Conservation (phyloP, 1,140 invertebrate species). For the Lucilia cuprina region DNA sequence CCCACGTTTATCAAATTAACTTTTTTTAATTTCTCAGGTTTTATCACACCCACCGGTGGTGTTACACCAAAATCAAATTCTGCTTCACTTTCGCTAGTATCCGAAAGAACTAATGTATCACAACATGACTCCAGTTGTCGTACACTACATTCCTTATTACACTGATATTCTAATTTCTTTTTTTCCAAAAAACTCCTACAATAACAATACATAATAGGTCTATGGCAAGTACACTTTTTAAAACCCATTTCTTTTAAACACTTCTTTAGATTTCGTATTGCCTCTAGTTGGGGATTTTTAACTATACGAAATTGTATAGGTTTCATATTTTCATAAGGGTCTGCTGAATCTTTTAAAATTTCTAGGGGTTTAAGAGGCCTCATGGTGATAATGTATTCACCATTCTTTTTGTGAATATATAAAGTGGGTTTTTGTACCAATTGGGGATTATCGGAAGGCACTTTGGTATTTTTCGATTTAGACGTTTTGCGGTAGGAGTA, state of each 20-base stretch:
- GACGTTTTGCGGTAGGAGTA: slow-evolving; percentile 44
- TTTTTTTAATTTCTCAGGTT: slow-evolving; percentile 46
- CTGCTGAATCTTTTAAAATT: slow-evolving; percentile 42
- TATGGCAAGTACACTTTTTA: slow-evolving; percentile 55
- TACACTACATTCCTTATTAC: slow-evolving; percentile 45
- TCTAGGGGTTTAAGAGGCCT: slow-evolving; percentile 50
- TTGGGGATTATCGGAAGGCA: slow-evolving; percentile 1
- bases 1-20: slow-evolving; percentile 42
- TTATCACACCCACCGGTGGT: slow-evolving; percentile 56
- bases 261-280: slow-evolving; percentile 49
- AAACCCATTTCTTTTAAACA: slow-evolving; percentile 54
- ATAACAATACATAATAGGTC: slow-evolving; percentile 48
- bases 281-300: slow-evolving; percentile 46
- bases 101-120: slow-evolving; percentile 47
- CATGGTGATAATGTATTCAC: slow-evolving; percentile 53
- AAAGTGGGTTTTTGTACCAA: slow-evolving; percentile 53
- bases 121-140: slow-evolving; percentile 43
- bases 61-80: slow-evolving; percentile 59
- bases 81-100: slow-evolving; percentile 54
- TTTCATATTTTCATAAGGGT: slow-evolving; percentile 56
- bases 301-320: slow-evolving; percentile 56
- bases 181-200: slow-evolving; percentile 59
- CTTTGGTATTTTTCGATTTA: neutral
- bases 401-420: slow-evolving; percentile 57
- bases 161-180: slow-evolving; percentile 45